Evolutionary conservation across 2,888 invertebrate genomes (phyloP).

Genomic region (Atethmia centrago): DNA sequence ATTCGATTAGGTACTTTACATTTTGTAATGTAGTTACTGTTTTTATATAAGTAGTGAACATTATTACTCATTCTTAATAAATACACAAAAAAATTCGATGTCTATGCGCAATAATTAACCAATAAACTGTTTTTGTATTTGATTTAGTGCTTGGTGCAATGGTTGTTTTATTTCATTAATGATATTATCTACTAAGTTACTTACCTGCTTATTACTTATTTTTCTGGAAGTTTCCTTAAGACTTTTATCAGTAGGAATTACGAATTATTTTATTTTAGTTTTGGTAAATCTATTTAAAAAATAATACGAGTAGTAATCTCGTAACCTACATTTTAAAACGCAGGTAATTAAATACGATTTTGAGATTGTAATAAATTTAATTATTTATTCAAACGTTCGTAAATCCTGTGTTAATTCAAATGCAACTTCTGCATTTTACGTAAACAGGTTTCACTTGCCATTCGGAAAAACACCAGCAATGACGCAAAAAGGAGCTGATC

Average conservation of each 20-base stretch:
- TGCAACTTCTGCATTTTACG: neutral
- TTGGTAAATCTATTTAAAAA: neutral
- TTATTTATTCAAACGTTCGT: neutral
- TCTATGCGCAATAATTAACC: slow-evolving; percentile 20
- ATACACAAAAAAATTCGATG: slow-evolving; percentile 27
- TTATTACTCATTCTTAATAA: slow-evolving; percentile 3
- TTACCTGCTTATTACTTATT: neutral
- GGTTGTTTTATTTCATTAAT: slow-evolving; percentile 39
- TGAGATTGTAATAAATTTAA: neutral
- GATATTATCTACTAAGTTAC: neutral
- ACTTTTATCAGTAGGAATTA: neutral
- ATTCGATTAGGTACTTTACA: slow-evolving; percentile 25
- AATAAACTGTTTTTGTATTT: slow-evolving; percentile 42
- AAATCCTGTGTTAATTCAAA: neutral
- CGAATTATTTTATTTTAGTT: slow-evolving; percentile 8
- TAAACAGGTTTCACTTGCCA: neutral
- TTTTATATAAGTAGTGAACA: slow-evolving; percentile 25
- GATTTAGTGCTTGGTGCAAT: slow-evolving; percentile 5
- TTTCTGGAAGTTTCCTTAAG: neutral
- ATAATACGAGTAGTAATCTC: too few relatives aligned
- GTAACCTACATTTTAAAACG: neutral
- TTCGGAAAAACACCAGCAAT: neutral
- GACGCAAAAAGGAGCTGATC: slow-evolving; percentile 8
- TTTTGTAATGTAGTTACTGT: neutral
- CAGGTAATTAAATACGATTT: neutral